A percentile compares a stretch with the other conserved stretches of the same genome.
These are phyloP conservation scores for Augochlorella aurata DNA, from an alignment of 2,888 invertebrate species.

Conservation along the genomic window DNA sequence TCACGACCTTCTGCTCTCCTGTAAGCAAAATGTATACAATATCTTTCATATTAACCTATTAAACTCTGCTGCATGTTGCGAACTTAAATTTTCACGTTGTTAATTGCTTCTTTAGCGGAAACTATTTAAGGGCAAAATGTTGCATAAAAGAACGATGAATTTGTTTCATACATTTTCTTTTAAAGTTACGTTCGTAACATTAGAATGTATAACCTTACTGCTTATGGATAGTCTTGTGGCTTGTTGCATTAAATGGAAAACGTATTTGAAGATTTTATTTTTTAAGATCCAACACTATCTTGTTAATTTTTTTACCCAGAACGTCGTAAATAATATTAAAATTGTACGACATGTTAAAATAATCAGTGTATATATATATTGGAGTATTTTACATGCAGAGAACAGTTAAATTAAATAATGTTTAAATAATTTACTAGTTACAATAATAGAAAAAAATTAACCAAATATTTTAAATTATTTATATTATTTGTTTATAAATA, in stretches of 20 bases:
- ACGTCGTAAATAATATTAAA: slow-evolving; percentile 48
- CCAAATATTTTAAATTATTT: not conserved
- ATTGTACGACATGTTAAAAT: slow-evolving; percentile 44
- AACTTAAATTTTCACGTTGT: slow-evolving; percentile 7
- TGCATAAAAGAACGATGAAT: not conserved
- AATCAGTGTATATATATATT: not conserved
- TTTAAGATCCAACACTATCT: not conserved
- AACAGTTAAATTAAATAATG: slow-evolving; percentile 3
- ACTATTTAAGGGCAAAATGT: not conserved
- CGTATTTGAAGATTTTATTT: not conserved
- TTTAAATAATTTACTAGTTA: not conserved
- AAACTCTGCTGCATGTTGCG: slow-evolving; percentile 43
- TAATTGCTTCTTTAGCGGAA: not conserved
- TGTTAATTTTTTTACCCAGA: not conserved
- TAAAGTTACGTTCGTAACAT: slow-evolving; percentile 8
- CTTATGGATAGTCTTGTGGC: slow-evolving; percentile 15
- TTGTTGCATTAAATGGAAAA: slow-evolving; percentile 4
- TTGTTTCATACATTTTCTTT: not conserved
- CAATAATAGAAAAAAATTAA: not conserved
- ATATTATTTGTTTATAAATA: slow-evolving; percentile 14
- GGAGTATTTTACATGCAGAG: not conserved
- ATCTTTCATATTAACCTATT: slow-evolving; percentile 63
- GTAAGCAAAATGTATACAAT: slow-evolving; percentile 84
- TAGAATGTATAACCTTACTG: slow-evolving; percentile 43
- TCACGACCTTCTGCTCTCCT: slow-evolving; percentile 93